A percentile compares a stretch with the other conserved stretches of the same genome.
Conservation (phyloP, 30 jellyfish, hydroid and myxozoan species). For the Cassiopea andromeda region DNA sequence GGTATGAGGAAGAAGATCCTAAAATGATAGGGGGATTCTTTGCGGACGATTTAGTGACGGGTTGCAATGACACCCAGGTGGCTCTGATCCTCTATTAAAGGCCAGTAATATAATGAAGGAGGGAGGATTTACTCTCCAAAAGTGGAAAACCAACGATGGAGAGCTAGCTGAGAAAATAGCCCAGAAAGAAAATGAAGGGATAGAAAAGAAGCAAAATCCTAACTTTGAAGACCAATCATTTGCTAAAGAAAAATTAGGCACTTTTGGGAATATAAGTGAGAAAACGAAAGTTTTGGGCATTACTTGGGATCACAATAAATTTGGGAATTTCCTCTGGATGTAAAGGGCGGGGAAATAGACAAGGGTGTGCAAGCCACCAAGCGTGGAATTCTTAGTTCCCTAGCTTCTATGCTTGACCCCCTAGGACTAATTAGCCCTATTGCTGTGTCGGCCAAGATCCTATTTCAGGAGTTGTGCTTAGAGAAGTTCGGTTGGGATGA, state of each 20-base stretch:
- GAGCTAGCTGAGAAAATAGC: conserved; percentile 47
- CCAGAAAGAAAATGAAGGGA: conserved; percentile 25
- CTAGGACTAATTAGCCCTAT: conserved; percentile 18
- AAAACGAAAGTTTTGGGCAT: conserved; percentile 42
- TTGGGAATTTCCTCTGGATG: conserved; percentile 33
- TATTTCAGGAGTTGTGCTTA: conserved; percentile 51
- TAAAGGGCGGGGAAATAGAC: conserved; percentile 35
- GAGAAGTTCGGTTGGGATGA: conserved; percentile 57
- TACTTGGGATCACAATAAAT: conserved; percentile 42
- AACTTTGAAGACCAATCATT: conserved; percentile 33
- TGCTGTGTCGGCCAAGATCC: conserved; percentile 50
- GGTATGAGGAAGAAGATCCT: conserved; percentile 52
- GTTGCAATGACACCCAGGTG: conserved; percentile 20
- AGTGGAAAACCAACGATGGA: conserved; percentile 60
- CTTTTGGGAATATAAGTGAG: background rate
- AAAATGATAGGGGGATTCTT: conserved; percentile 51
- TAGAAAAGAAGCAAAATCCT: background rate
- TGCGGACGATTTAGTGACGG: conserved; percentile 52
- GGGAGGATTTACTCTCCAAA: conserved; percentile 54
- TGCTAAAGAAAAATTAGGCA: conserved; percentile 52
- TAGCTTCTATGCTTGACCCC: conserved; percentile 15
- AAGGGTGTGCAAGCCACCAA: conserved; percentile 22
- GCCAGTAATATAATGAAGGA: conserved; percentile 60
- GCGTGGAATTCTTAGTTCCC: conserved; percentile 17
- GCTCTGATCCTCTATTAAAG: conserved; percentile 44